Conservation (phyloP, 2,888 invertebrate species). For the Epinotia nisella region DNA sequence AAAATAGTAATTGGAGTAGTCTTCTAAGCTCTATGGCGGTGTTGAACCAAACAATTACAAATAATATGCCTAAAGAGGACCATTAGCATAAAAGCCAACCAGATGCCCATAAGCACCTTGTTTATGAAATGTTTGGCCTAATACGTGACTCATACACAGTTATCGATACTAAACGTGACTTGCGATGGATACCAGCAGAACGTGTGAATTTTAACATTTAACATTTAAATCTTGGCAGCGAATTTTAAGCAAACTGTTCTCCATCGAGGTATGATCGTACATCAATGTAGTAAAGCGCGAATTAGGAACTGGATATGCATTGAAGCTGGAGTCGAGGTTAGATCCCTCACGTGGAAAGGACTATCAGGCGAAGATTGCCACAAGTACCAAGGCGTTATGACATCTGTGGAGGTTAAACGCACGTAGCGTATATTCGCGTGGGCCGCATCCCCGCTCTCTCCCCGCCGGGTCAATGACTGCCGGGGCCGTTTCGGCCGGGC, state of each 20-base stretch:
- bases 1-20: no score
- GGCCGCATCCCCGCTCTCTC: conserved; percentile 70
- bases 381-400: conserved; percentile 76
- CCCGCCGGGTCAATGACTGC: conserved; percentile 76
- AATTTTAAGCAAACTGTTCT: conserved; percentile 55
- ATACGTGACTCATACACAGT: conserved; percentile 46
- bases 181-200: conserved; percentile 52
- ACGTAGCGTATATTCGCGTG: conserved; percentile 81
- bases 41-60: not conserved
- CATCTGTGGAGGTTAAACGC: conserved; percentile 72
- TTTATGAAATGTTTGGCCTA: conserved; percentile 41
- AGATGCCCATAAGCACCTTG: conserved; percentile 36
- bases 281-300: not conserved
- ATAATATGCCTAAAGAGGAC: conserved; percentile 23
- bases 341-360: conserved; percentile 32
- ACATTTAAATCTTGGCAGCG: conserved; percentile 57
- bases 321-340: conserved; percentile 21
- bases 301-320: conserved; percentile 31
- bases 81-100: conserved; percentile 21
- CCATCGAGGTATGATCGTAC: not conserved
- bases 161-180: conserved; percentile 56
- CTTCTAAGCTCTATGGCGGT: not conserved
- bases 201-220: conserved; percentile 54
- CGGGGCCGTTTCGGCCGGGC: conserved; percentile 78
- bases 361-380: conserved; percentile 50